phyloP scores from a whole-genome alignment of 2,797 vertebrate genomes.

The Chelon labrosus region DNA sequence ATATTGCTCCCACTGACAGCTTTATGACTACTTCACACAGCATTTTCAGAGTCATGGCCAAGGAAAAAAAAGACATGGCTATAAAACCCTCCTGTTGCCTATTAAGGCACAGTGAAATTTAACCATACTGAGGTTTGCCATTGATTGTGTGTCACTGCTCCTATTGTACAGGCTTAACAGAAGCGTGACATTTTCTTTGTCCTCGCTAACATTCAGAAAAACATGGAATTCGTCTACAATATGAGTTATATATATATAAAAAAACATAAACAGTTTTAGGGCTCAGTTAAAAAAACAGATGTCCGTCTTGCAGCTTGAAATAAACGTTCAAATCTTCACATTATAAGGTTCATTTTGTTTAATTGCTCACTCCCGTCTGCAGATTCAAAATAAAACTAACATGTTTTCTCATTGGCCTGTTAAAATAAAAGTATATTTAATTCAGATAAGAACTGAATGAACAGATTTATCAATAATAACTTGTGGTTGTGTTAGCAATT shows the following conservation, averaged over 20 bases:
- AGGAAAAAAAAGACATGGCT: slow-evolving; percentile 63
- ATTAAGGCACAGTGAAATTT: slow-evolving; percentile 61
- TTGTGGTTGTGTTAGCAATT: background rate
- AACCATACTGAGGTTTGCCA: slow-evolving; percentile 68
- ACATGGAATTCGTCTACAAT: slow-evolving; percentile 2
- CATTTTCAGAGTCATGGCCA: slow-evolving; percentile 60
- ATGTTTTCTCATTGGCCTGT: background rate
- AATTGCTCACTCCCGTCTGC: background rate
- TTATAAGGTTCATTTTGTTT: slow-evolving; percentile 22
- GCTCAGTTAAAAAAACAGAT: background rate
- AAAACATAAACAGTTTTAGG: background rate
- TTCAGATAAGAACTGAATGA: slow-evolving; percentile 4
- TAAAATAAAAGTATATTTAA: background rate
- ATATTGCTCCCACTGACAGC: slow-evolving; percentile 72
- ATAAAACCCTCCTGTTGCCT: slow-evolving; percentile 72
- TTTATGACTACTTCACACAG: slow-evolving; percentile 76
- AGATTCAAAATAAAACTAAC: background rate
- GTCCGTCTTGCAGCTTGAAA: background rate
- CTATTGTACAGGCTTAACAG: slow-evolving; percentile 34
- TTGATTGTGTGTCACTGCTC: slow-evolving; percentile 48
- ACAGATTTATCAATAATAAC: background rate
- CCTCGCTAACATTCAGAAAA: slow-evolving; percentile 31
- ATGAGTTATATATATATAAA: slow-evolving; percentile 3
- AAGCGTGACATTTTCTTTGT: slow-evolving; percentile 41
- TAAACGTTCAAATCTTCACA: slow-evolving; percentile 4